A percentile compares a stretch with the other conserved stretches of the same genome.
Evolutionary conservation across 1,140 invertebrate genomes (phyloP).

Genomic region (Meloidogyne floridensis): DNA sequence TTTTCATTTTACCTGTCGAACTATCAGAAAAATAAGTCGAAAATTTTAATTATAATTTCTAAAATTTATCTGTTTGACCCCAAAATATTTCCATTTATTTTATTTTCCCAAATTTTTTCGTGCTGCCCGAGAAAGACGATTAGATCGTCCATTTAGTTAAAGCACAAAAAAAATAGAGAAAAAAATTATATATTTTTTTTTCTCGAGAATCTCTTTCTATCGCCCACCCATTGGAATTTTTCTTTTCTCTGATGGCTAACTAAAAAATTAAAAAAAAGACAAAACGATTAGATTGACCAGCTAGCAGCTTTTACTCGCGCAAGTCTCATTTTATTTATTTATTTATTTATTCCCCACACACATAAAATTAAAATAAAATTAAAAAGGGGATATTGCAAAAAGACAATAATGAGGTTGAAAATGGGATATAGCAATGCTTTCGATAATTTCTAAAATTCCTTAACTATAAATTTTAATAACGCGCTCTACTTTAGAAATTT

Average conservation of each 20-base stretch:
- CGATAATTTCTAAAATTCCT: too few relatives aligned
- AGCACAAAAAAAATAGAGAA: not conserved
- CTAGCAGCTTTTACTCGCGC: not conserved
- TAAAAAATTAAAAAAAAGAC: not conserved
- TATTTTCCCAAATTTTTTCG: not conserved
- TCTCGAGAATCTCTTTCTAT: not conserved
- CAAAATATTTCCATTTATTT: not conserved
- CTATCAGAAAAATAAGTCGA: too few relatives aligned
- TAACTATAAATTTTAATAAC: too few relatives aligned
- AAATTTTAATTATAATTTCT: too few relatives aligned
- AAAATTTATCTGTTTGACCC: not conserved
- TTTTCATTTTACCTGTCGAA: too few relatives aligned
- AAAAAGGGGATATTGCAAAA: not conserved
- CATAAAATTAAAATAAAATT: not conserved
- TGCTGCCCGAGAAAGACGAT: not conserved
- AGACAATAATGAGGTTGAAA: not conserved
- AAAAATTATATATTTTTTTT: not conserved
- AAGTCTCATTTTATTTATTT: not conserved
- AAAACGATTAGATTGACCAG: not conserved
- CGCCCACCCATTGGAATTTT: slow-evolving; percentile 8
- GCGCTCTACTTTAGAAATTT: too few relatives aligned
- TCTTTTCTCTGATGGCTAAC: not conserved
- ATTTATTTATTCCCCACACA: not conserved
- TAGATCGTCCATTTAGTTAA: not conserved
- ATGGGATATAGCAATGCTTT: too few relatives aligned